Evolutionary conservation across 2,113 vertebrate species (phyloP).

Genomic region (Paralichthys olivaceus): DNA sequence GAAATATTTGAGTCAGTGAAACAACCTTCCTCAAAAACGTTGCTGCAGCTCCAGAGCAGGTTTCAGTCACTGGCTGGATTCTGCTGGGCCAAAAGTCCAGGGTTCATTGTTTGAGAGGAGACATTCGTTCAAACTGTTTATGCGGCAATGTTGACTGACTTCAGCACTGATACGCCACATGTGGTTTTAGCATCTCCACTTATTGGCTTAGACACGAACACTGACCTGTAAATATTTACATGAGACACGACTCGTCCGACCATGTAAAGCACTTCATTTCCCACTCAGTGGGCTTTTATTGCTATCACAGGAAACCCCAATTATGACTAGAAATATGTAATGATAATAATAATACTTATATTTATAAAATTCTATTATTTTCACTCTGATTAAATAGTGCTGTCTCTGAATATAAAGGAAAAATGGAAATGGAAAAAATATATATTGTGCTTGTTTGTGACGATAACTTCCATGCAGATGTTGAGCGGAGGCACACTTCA

Average conservation of each 20-base stretch:
- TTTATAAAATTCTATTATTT: neutral
- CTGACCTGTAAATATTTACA: conserved; percentile 27
- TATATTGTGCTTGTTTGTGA: neutral
- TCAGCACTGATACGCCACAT: conserved; percentile 8
- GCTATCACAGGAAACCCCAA: neutral
- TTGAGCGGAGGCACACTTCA: too few species aligned
- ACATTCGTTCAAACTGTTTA: conserved; percentile 49
- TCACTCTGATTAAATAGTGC: neutral
- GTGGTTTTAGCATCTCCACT: conserved; percentile 33
- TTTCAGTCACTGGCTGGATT: conserved; percentile 42
- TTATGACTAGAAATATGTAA: neutral
- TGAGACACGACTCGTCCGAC: neutral
- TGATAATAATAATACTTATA: too few species aligned
- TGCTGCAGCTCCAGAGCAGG: conserved; percentile 33
- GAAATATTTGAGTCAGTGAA: conserved; percentile 59
- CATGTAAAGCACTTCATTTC: neutral
- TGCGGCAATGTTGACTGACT: conserved; percentile 46
- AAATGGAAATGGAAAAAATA: too few species aligned
- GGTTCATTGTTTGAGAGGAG: conserved; percentile 50
- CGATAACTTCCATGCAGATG: neutral
- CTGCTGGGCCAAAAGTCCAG: conserved; percentile 14
- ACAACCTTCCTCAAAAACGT: conserved; percentile 17
- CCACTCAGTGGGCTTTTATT: neutral
- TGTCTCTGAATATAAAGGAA: neutral
- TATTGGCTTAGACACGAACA: conserved; percentile 3